Evolutionary conservation across 2,113 vertebrate species (phyloP).

Genomic region (Maylandia zebra): DNA sequence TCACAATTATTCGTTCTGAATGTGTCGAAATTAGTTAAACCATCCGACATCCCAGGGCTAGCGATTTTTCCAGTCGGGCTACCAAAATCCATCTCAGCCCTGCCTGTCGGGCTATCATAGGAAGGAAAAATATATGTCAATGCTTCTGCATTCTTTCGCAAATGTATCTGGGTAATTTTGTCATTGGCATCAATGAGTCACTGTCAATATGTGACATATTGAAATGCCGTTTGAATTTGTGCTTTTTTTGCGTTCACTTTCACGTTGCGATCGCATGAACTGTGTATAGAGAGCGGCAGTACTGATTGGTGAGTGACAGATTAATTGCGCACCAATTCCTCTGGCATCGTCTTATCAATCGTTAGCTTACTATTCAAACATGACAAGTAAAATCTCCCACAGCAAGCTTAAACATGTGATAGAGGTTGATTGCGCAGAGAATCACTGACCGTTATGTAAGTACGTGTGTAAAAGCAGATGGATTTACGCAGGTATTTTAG

Average conservation of each 20-base stretch:
- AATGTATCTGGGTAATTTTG: not conserved
- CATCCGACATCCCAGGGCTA: not conserved
- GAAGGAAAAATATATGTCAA: not conserved
- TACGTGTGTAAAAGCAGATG: not conserved
- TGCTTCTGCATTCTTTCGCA: not conserved
- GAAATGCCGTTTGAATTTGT: not conserved
- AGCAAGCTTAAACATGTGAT: not conserved
- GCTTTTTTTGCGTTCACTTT: not conserved
- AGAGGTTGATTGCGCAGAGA: not conserved
- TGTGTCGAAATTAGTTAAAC: not conserved
- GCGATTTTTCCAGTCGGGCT: not conserved
- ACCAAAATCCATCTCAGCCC: not conserved
- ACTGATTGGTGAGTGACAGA: not conserved
- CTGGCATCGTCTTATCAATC: not conserved
- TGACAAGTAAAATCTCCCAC: not conserved
- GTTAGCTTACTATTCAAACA: not conserved
- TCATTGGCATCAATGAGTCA: not conserved
- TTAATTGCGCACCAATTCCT: not conserved
- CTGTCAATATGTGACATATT: not conserved
- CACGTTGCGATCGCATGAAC: not conserved
- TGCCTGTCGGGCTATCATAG: not conserved
- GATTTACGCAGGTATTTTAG: not conserved
- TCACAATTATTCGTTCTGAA: not conserved
- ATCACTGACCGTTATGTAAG: not conserved
- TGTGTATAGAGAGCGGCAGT: not conserved